Conservation (phyloP, 2,113 vertebrate genomes). For the Aegithalos caudatus region DNA sequence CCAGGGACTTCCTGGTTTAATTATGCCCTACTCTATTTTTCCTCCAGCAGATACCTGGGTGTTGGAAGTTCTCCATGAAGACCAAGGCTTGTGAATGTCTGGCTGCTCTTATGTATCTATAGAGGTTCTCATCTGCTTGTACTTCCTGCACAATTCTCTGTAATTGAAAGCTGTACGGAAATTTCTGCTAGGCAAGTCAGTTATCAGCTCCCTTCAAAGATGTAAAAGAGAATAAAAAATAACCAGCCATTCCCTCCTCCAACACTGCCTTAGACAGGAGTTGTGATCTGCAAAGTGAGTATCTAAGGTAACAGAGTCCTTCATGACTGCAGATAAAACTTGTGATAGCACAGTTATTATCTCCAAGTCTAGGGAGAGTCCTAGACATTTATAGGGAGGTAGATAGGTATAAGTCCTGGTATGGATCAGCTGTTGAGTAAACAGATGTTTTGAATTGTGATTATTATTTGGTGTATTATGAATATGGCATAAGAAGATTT, state of each 20-base stretch:
- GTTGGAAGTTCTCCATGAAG: neutral
- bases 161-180: neutral
- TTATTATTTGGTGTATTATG: neutral
- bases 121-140: neutral
- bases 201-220: neutral
- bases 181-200: neutral
- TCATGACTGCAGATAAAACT: neutral
- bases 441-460: neutral
- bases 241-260: neutral
- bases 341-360: neutral
- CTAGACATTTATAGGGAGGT: neutral
- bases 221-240: neutral
- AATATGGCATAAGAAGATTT: neutral
- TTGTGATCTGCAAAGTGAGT: neutral
- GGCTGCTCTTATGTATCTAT: neutral
- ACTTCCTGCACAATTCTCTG: neutral
- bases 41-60: fast-evolving
- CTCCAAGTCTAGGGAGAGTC: neutral
- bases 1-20: neutral
- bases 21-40: neutral
- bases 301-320: neutral
- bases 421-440: neutral
- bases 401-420: neutral
- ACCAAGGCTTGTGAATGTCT: neutral
- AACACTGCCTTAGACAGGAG: neutral